phyloP scores from a whole-genome alignment of 1,140 invertebrate genomes.

The Drosophila orena region DNA sequence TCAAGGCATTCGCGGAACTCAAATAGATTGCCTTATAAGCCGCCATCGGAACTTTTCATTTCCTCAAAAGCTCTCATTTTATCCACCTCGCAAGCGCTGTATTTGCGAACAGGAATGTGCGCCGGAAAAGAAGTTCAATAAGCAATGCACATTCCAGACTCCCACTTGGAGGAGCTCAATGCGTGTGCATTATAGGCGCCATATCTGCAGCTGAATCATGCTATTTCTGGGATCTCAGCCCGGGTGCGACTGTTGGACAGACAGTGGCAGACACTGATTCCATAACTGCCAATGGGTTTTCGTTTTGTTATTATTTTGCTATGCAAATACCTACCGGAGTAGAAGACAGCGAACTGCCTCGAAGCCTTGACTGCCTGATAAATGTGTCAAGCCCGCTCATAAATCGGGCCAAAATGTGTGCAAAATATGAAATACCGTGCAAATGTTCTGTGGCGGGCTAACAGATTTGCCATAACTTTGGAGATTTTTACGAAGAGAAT shows the following conservation, averaged over 20 bases:
- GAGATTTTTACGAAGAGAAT: neutral
- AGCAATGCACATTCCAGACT: constrained; percentile 26
- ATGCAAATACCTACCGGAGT: constrained; percentile 29
- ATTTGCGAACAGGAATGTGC: too few species aligned
- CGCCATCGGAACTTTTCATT: neutral
- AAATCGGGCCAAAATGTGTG: constrained; percentile 27
- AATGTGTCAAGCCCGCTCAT: constrained; percentile 43
- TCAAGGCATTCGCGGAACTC: too few species aligned
- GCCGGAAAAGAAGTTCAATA: constrained; percentile 17
- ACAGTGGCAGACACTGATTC: constrained; percentile 38
- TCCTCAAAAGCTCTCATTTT: too few species aligned
- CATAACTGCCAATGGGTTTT: constrained; percentile 42
- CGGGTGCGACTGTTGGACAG: constrained; percentile 30
- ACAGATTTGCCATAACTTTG: neutral
- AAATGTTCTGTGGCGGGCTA: constrained; percentile 20
- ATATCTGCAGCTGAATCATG: constrained; percentile 25
- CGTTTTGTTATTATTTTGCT: constrained; percentile 33
- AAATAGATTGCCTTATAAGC: neutral
- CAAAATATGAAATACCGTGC: constrained; percentile 32
- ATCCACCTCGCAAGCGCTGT: too few species aligned
- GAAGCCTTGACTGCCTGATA: constrained; percentile 37
- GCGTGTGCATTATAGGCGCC: constrained; percentile 27
- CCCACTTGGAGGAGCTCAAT: too few species aligned
- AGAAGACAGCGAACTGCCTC: constrained; percentile 16
- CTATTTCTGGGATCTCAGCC: constrained; percentile 30